Percentiles rank a stretch among this genome's conserved stretches.
Evolutionary conservation across 2,888 invertebrate species (phyloP).

Genomic region (Metacarcinus magister): DNA sequence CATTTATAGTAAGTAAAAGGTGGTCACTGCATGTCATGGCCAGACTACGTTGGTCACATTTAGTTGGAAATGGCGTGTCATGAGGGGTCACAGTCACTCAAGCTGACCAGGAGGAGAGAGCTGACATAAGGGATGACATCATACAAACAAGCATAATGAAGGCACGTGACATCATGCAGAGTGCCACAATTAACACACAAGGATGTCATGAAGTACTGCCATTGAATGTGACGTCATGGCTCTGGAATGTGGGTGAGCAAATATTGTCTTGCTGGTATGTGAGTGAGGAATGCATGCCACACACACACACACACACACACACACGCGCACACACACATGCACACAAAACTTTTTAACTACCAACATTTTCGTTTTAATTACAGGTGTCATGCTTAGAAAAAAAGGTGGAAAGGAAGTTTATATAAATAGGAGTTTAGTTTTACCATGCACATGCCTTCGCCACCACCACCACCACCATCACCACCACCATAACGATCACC

Average conservation of each 20-base stretch:
- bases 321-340: background rate
- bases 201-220: background rate
- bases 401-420: slow-evolving; percentile 39
- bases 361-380: background rate
- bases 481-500: background rate
- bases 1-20: too few species aligned
- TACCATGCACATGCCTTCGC: slow-evolving; percentile 18
- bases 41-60: background rate
- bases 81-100: background rate
- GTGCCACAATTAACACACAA: background rate
- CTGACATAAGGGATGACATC: background rate
- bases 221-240: background rate
- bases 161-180: background rate
- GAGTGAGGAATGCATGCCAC: background rate
- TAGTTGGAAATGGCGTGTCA: background rate
- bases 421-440: slow-evolving; percentile 34
- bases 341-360: background rate
- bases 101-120: background rate
- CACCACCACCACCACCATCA: background rate
- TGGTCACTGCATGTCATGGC: too few species aligned
- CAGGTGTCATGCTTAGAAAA: background rate
- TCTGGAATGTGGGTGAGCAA: background rate
- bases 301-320: background rate
- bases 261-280: background rate
- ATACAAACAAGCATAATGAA: background rate